Evolutionary conservation across 2,113 vertebrate species (phyloP).

Genomic region (Indicator maculatus): DNA sequence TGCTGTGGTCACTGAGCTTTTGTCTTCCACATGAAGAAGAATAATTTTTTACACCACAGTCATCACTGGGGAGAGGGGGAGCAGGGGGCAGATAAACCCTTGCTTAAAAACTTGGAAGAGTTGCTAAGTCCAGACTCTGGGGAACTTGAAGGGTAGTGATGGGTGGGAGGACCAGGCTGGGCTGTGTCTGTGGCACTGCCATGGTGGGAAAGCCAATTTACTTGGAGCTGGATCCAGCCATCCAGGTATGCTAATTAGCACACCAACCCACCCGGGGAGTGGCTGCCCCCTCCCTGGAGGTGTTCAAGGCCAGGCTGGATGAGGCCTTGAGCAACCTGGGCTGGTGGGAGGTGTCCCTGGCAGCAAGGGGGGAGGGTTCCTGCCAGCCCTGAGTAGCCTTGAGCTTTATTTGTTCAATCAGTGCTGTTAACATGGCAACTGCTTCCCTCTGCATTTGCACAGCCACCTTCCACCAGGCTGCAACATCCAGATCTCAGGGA

Average conservation of each 20-base stretch:
- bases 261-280: not conserved
- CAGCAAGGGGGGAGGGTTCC: rapidly evolving
- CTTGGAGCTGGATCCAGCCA: rapidly evolving
- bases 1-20: not conserved
- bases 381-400: not conserved
- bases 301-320: no score
- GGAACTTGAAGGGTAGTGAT: not conserved
- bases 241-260: rapidly evolving
- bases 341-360: no score
- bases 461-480: not conserved
- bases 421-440: not conserved
- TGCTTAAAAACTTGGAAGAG: not conserved
- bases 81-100: not conserved
- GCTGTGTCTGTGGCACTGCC: not conserved
- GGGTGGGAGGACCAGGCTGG: not conserved
- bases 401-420: not conserved
- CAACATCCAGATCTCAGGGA: not conserved
- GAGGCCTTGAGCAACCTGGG: no score
- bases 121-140: not conserved
- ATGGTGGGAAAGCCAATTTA: rapidly evolving
- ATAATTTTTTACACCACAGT: not conserved
- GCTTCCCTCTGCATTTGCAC: not conserved
- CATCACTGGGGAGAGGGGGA: rapidly evolving
- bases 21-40: not conserved
- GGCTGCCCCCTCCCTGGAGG: no score